Evolutionary conservation across 2,888 invertebrate species (phyloP).

Genomic region (Tenthredo mesomela): DNA sequence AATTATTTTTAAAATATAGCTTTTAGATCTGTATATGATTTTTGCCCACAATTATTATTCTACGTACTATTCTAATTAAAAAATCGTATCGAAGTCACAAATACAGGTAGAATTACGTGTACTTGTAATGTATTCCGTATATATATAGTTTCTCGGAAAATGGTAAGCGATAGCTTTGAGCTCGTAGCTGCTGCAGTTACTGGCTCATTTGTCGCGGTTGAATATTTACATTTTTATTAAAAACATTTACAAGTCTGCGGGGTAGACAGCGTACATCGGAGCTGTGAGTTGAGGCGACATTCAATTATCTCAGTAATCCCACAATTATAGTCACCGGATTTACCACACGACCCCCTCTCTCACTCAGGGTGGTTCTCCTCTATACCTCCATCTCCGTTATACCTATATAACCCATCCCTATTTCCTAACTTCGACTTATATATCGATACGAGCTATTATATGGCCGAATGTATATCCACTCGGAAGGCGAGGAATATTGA

Average conservation of each 20-base stretch:
- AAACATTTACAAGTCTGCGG: constrained; percentile 64
- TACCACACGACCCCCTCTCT: constrained; percentile 60
- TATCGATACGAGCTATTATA: not conserved
- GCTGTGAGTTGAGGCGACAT: constrained; percentile 73
- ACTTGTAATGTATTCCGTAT: not conserved
- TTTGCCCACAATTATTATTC: not conserved
- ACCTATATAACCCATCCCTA: constrained; percentile 17
- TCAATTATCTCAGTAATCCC: constrained; percentile 86
- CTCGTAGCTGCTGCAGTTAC: constrained; percentile 56
- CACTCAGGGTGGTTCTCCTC: constrained; percentile 38
- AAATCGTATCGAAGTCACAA: not conserved
- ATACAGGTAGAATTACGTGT: not conserved
- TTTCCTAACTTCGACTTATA: constrained; percentile 14
- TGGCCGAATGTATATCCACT: constrained; percentile 37
- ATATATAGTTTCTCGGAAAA: not conserved
- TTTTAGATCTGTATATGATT: not conserved
- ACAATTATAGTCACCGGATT: constrained; percentile 80
- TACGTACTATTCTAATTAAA: not conserved
- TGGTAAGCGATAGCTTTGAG: constrained; percentile 27
- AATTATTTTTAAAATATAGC: not conserved
- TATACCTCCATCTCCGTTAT: not conserved
- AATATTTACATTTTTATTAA: constrained; percentile 67
- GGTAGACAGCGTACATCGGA: constrained; percentile 58
- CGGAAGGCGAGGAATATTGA: constrained; percentile 23
- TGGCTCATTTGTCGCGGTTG: constrained; percentile 53